Evolutionary conservation across 2,888 invertebrate genomes (phyloP).

Genomic region (Cerceris ruficornis): DNA sequence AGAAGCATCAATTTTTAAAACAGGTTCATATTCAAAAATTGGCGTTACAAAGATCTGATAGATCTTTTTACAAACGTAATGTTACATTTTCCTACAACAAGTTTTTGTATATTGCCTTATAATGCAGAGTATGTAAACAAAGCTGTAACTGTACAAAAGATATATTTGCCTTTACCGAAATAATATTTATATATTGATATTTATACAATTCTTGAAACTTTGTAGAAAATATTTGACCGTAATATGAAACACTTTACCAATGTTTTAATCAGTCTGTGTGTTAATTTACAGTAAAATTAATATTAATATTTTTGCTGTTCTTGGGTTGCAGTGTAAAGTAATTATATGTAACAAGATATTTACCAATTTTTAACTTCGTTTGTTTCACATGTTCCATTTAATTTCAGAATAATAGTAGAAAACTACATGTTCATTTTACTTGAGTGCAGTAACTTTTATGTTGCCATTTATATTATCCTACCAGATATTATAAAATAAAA

Average conservation of each 20-base stretch:
- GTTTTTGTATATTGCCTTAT: constrained; percentile 58
- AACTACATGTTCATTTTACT: no score
- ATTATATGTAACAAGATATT: neutral
- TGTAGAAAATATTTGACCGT: constrained; percentile 14
- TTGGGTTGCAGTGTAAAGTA: neutral
- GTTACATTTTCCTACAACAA: constrained; percentile 51
- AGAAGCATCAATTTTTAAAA: constrained; percentile 13
- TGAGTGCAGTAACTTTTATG: no score
- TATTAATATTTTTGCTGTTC: neutral
- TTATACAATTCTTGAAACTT: constrained; percentile 23
- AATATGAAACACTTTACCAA: constrained; percentile 38
- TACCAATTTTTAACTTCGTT: neutral
- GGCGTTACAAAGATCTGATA: constrained; percentile 24
- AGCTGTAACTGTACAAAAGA: constrained; percentile 27
- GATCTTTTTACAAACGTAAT: constrained; percentile 38
- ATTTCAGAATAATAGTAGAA: no score
- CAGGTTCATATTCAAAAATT: constrained; percentile 7
- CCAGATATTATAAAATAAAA: no score
- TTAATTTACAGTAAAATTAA: neutral
- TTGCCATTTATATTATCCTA: no score
- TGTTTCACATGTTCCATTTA: no score
- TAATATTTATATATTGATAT: constrained; percentile 21
- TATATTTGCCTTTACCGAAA: constrained; percentile 33
- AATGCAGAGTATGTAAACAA: constrained; percentile 50
- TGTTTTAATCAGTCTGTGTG: neutral